A percentile compares a stretch with the other conserved stretches of the same genome.
Conservation (phyloP, 2,113 vertebrate genomes). For the Saccopteryx bilineata region DNA sequence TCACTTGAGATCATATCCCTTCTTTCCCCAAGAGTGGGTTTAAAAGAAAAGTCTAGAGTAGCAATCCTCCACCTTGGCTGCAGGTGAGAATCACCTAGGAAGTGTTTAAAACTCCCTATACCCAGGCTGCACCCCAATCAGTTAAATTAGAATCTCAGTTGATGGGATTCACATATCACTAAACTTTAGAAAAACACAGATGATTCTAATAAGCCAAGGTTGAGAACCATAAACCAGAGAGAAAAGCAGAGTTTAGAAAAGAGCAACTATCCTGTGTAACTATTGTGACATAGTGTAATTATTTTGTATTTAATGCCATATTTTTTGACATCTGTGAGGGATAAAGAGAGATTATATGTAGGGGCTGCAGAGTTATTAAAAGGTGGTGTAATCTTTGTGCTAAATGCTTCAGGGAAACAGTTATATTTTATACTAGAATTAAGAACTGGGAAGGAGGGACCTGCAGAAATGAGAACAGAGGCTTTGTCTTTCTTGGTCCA, state of each 20-base stretch:
- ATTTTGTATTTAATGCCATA: background rate
- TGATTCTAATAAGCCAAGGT: background rate
- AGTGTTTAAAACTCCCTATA: background rate
- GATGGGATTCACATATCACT: background rate
- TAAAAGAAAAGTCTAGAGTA: background rate
- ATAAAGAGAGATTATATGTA: background rate
- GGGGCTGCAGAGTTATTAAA: background rate
- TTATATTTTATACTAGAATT: background rate
- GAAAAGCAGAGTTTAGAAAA: background rate
- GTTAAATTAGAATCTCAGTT: conserved; percentile 18
- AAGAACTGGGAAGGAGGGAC: background rate
- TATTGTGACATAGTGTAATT: background rate
- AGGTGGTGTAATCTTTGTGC: background rate
- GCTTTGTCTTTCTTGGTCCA: background rate
- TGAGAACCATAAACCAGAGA: background rate
- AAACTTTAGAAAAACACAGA: background rate
- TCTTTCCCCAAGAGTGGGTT: background rate
- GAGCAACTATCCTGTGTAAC: background rate
- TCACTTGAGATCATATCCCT: background rate
- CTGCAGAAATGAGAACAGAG: background rate
- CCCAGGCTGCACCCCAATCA: background rate
- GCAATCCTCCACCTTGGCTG: background rate
- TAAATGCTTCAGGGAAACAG: background rate
- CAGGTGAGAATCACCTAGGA: background rate
- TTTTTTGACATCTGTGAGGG: background rate